phyloP scores from a whole-genome alignment of 2,113 vertebrate species.

The Okapia johnstoni region DNA sequence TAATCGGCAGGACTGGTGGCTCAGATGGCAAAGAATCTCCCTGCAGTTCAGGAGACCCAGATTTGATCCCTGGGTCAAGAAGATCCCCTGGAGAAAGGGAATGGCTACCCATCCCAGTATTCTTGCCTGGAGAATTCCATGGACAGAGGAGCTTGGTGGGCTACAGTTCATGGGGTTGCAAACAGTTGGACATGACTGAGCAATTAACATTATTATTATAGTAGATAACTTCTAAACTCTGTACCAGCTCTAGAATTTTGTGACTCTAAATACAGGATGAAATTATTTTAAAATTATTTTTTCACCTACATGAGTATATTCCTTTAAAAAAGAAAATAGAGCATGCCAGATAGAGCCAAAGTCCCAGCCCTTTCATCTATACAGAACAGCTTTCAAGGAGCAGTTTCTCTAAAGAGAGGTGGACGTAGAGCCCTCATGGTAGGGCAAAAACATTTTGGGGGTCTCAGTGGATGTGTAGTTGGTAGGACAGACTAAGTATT shows the following conservation, averaged over 20 bases:
- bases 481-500: neutral
- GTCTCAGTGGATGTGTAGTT: neutral
- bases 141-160: neutral
- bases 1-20: neutral
- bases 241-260: neutral
- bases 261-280: neutral
- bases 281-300: conserved; percentile 7
- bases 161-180: neutral
- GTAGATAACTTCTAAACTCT: neutral
- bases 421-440: neutral
- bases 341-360: neutral
- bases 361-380: neutral
- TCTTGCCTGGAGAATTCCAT: neutral
- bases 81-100: neutral
- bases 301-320: neutral
- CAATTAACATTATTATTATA: neutral
- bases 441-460: conserved; percentile 16
- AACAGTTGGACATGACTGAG: neutral
- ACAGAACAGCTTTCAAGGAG: neutral
- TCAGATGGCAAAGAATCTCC: neutral
- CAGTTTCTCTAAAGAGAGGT: neutral
- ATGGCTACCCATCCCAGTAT: neutral
- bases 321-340: neutral
- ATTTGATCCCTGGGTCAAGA: neutral
- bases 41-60: neutral